Evolutionary conservation across 2,113 vertebrate species (phyloP).

Genomic region (Anser brachyrhynchus): DNA sequence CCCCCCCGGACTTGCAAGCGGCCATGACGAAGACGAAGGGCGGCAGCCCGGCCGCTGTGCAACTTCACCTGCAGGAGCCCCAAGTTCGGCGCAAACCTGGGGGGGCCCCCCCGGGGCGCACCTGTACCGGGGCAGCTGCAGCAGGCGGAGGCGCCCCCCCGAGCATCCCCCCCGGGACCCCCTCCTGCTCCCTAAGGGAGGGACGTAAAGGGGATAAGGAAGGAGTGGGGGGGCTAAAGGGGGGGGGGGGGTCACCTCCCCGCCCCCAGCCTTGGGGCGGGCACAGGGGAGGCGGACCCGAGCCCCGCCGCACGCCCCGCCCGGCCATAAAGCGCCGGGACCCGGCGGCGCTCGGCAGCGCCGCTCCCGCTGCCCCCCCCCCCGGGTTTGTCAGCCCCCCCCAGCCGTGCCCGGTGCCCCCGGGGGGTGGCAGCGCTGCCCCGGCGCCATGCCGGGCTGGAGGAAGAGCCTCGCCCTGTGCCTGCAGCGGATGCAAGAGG

Average conservation of each 20-base stretch:
- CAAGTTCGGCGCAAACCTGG: neutral
- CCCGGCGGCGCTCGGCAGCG: neutral
- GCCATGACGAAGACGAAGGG: neutral
- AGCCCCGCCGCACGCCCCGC: neutral
- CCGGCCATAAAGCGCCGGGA: constrained; percentile 15
- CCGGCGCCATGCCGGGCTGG: constrained; percentile 84
- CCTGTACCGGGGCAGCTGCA: neutral
- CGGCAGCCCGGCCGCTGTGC: neutral
- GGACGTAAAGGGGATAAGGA: no score
- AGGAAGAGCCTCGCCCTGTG: constrained; percentile 85
- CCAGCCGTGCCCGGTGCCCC: neutral
- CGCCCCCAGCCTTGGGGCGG: no score
- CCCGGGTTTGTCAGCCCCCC: constrained; percentile 1
- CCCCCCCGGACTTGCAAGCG: neutral
- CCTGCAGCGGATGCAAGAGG: constrained; percentile 87
- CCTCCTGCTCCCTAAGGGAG: no score
- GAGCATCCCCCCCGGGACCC: no score
- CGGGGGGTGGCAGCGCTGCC: constrained; percentile 6
- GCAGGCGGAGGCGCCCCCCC: no score
- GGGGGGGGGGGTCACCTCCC: no score
- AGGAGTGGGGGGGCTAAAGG: no score
- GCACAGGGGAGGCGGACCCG: no score
- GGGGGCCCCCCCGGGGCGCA: no score
- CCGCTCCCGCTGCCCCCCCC: constrained; percentile 45
- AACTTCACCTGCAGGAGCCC: neutral